Base-by-base conservation (phyloP, 2,797 vertebrate species). In the Perodicticus potto region DNA sequence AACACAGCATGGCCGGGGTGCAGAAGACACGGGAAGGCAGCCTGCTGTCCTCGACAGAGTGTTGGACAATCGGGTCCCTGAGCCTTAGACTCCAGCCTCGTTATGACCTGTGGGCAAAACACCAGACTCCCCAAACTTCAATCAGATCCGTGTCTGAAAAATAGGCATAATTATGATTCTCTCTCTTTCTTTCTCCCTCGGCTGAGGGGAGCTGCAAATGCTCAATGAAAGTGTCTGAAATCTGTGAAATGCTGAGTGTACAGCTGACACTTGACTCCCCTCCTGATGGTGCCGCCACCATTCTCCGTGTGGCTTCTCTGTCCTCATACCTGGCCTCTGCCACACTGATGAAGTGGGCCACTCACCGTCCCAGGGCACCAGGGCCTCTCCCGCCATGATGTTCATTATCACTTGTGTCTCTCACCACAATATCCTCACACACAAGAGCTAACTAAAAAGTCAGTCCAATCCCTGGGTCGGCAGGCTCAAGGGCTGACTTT, bases 231-330 rank as follows among this genome's bases (percentile, higher is more conserved):
- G n/a, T 0, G 17, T 9, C 5, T 13, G 45, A 27, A 73, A 63
- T 17, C 59, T 32, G 10, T 20, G 4, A 13, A 23, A 32, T 2
- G 53, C 22, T 4, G 7, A 40, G 27, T 4, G 1, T 7, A 53
- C 6, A 1, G 17, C 14, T 3, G n/a, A 20, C 12, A 4, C 14
- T 43, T 2, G 7, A 1, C 0, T 29, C 7, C 70, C 25, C 25
- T 13, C 2, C 10, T 25, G 16, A 12, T 0, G 1, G 0, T 32
- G 40, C 23, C 0, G 34, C 25, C 40, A 2, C 67, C 0, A 17
- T 5, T 40, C 29, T 45, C 7, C 5, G 2, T 1, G 0, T 0
- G 0, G 3, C 4, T 0, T 2, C 1, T 4, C 27, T 4, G 3
- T 59, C 61, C 29, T 53, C 7, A 7, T 63, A 8, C 2, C 16